Conservation (phyloP, 2,888 invertebrate species). For the Neoaliturus tenellus region DNA sequence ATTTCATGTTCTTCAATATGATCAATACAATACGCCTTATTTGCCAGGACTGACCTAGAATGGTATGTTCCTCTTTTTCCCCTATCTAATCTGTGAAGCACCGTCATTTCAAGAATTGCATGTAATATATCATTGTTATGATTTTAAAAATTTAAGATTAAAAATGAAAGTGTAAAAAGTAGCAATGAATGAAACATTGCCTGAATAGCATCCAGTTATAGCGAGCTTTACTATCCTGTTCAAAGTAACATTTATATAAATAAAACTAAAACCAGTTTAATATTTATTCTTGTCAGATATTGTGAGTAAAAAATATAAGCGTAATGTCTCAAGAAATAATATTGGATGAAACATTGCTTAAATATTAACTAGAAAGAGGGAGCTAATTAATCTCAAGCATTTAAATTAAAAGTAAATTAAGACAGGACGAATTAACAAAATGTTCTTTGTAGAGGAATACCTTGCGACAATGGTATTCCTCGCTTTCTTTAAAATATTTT, state of each 20-base stretch:
- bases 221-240: too few species aligned
- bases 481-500: background rate
- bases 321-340: too few species aligned
- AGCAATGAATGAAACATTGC: too few species aligned
- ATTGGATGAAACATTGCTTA: background rate
- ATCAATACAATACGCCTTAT: background rate
- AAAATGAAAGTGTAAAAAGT: too few species aligned
- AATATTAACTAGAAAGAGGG: background rate
- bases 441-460: background rate
- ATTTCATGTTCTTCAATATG: conserved; percentile 10
- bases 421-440: background rate
- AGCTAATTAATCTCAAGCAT: background rate
- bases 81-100: background rate
- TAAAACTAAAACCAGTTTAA: too few species aligned
- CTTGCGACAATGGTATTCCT: background rate
- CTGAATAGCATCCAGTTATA: too few species aligned
- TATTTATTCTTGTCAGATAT: too few species aligned
- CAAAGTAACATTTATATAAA: too few species aligned
- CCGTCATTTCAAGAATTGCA: too few species aligned
- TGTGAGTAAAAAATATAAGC: too few species aligned
- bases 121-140: too few species aligned
- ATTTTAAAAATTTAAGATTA: too few species aligned
- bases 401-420: background rate
- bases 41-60: background rate
- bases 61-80: background rate